phyloP scores from a whole-genome alignment of 2,113 vertebrate genomes.

The Turdus rufiventris region DNA sequence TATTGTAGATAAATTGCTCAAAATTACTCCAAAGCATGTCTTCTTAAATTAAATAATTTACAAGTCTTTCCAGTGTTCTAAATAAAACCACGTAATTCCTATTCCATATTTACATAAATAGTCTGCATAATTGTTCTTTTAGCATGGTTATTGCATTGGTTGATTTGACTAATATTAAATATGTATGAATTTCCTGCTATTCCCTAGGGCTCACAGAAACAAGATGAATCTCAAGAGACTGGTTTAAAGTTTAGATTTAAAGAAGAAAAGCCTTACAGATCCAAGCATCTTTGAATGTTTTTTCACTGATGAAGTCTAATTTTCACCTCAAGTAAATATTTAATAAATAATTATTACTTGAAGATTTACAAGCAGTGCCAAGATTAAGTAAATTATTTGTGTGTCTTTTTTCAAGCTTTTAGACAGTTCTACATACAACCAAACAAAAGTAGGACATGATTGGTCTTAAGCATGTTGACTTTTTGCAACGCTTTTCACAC shows the following conservation, averaged over 20 bases:
- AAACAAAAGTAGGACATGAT: background rate
- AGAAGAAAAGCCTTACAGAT: conserved; percentile 31
- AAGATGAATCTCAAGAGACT: conserved; percentile 62
- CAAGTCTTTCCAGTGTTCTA: conserved; percentile 35
- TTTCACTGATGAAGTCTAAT: conserved; percentile 45
- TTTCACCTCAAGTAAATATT: conserved; percentile 56
- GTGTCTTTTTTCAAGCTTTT: background rate
- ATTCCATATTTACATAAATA: conserved; percentile 50
- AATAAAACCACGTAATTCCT: background rate
- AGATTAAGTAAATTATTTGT: conserved; percentile 46
- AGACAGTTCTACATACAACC: background rate
- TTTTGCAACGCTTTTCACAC: conserved; percentile 14
- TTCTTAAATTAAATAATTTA: conserved; percentile 45
- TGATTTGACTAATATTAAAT: conserved; percentile 68
- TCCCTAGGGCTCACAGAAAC: conserved; percentile 36
- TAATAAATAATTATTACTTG: conserved; percentile 53
- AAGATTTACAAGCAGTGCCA: conserved; percentile 8
- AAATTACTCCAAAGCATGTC: background rate
- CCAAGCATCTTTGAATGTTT: conserved; percentile 8
- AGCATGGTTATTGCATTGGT: conserved; percentile 49
- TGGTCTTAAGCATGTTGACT: conserved; percentile 21
- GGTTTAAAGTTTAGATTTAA: conserved; percentile 53
- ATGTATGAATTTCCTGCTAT: conserved; percentile 57
- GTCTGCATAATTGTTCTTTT: conserved; percentile 54
- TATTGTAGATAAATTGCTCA: conserved; percentile 25